A percentile compares a stretch with the other conserved stretches of the same genome.
Conservation (phyloP, 2,888 invertebrate genomes). For the Bimastos eiseni region DNA sequence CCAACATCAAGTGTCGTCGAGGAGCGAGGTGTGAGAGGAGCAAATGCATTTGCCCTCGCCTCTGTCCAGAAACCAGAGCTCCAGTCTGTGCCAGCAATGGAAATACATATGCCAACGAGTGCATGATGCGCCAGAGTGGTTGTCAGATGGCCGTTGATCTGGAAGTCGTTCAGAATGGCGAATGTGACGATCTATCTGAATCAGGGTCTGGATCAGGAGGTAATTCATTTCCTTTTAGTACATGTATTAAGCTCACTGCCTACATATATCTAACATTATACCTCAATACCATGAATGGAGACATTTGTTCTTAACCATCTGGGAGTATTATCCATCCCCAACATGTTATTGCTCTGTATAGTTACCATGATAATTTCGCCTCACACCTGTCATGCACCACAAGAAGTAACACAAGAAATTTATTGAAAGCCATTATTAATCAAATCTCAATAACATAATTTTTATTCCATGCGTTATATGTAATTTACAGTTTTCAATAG, state of each 20-base stretch:
- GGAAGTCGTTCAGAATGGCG: constrained; percentile 15
- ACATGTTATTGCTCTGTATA: too few species aligned
- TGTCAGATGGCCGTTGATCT: constrained; percentile 9
- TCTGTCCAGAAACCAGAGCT: constrained; percentile 19
- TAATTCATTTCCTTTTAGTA: neutral
- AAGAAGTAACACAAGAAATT: too few species aligned
- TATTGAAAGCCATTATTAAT: too few species aligned
- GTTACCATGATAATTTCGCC: too few species aligned
- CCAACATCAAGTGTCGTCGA: constrained; percentile 24
- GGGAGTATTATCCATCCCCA: too few species aligned
- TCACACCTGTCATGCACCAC: too few species aligned
- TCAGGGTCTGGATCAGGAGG: constrained; percentile 9
- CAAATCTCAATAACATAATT: too few species aligned
- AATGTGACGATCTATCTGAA: constrained; percentile 29
- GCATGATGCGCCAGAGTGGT: constrained; percentile 21
- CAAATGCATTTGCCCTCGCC: constrained; percentile 28
- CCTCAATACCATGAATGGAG: neutral
- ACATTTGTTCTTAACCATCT: neutral
- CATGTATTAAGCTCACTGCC: neutral
- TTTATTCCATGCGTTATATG: too few species aligned
- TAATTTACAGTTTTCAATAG: too few species aligned
- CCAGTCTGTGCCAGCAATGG: constrained; percentile 36
- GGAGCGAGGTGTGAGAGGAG: constrained; percentile 27
- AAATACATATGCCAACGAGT: constrained; percentile 34
- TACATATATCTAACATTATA: neutral